These are phyloP conservation scores for Adelphocoris suturalis DNA, from an alignment of 2,888 invertebrate species.

Conservation along the genomic window DNA sequence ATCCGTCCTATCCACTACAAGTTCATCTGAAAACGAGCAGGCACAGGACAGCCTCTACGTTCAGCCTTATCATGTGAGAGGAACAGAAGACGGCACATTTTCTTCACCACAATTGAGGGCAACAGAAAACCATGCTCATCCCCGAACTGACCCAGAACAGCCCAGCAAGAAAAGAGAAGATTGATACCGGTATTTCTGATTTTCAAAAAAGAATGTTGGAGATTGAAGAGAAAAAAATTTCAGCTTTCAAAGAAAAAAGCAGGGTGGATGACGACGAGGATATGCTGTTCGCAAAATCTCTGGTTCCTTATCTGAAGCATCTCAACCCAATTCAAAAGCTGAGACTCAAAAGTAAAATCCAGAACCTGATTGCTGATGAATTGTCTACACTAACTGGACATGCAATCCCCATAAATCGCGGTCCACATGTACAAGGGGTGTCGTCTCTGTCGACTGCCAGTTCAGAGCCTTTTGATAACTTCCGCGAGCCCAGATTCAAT, in stretches of 20 bases:
- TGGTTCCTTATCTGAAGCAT: conserved; percentile 29
- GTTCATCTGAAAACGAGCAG: neutral
- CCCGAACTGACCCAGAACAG: conserved; percentile 24
- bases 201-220: conserved; percentile 26
- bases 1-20: neutral
- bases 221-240: conserved; percentile 31
- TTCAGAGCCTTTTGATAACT: conserved; percentile 23
- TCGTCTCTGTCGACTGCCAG: neutral
- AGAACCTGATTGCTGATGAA: conserved; percentile 31
- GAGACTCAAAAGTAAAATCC: conserved; percentile 40
- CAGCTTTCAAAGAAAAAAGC: conserved; percentile 10
- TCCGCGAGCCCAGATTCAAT: neutral
- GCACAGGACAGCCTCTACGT: neutral
- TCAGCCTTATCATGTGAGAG: neutral
- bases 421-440: neutral
- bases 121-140: conserved; percentile 17
- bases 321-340: conserved; percentile 23
- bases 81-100: conserved; percentile 1
- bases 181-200: conserved; percentile 3
- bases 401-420: neutral
- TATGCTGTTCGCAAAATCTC: conserved; percentile 34
- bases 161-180: conserved; percentile 19
- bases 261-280: conserved; percentile 23
- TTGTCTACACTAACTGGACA: neutral
- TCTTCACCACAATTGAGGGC: neutral